phyloP scores from a whole-genome alignment of 53 echinoderm and acorn worm genomes.

The Temnopleurus reevesii region DNA sequence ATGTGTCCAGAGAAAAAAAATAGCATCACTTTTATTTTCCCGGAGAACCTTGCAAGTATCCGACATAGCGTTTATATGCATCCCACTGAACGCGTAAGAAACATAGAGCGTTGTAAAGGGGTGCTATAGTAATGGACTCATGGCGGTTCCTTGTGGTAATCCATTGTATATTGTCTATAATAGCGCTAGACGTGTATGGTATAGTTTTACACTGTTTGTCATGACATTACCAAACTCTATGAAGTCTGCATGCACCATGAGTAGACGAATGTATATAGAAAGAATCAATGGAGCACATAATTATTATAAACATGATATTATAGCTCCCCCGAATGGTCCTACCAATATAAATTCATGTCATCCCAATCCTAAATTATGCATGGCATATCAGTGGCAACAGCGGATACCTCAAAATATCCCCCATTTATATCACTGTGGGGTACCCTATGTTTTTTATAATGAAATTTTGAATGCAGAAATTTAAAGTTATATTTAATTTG shows the following conservation, averaged over 20 bases:
- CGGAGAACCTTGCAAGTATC: too few relatives aligned
- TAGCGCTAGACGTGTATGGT: not conserved
- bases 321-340: not conserved
- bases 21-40: not conserved
- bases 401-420: too few relatives aligned
- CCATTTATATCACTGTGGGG: too few relatives aligned
- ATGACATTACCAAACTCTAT: not conserved
- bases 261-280: not conserved
- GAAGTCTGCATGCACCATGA: not conserved
- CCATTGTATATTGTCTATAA: not conserved
- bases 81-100: too few relatives aligned
- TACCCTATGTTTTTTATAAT: too few relatives aligned
- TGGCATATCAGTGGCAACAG: not conserved
- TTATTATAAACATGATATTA: not conserved
- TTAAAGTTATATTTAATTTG: too few relatives aligned
- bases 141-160: too few relatives aligned
- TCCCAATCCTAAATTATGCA: not conserved
- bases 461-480: too few relatives aligned
- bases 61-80: too few relatives aligned
- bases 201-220: not conserved
- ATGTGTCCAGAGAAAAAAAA: not conserved
- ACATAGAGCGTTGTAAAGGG: too few relatives aligned
- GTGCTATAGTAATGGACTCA: too few relatives aligned
- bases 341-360: not conserved
- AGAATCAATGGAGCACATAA: slow-evolving; percentile 4